Evolutionary conservation across 2,113 vertebrate species (phyloP).

Genomic region (Danio rerio): DNA sequence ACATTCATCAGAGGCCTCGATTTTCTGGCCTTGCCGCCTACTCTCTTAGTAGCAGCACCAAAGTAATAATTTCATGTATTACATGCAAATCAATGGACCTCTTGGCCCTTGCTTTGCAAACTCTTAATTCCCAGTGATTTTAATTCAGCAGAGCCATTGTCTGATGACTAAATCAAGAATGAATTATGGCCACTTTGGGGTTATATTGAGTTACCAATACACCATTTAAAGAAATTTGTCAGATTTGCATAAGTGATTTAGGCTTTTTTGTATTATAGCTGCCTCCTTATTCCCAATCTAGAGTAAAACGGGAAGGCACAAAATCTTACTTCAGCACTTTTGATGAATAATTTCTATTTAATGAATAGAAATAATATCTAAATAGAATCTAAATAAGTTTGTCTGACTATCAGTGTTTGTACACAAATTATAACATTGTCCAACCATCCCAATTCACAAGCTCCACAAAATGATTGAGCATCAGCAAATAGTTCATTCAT

Average conservation of each 20-base stretch:
- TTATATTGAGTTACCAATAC: background rate
- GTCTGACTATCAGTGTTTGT: too few relatives aligned
- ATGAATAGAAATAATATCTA: too few relatives aligned
- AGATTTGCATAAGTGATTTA: background rate
- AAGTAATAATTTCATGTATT: conserved; percentile 97
- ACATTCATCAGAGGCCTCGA: conserved; percentile 88
- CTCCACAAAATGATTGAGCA: too few relatives aligned
- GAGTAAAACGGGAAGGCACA: too few relatives aligned
- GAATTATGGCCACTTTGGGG: background rate
- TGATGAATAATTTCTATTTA: too few relatives aligned
- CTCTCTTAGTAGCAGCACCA: conserved; percentile 86
- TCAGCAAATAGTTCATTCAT: too few relatives aligned
- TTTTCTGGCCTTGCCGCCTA: conserved; percentile 86
- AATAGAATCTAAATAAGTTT: too few relatives aligned
- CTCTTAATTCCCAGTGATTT: conserved; percentile 76
- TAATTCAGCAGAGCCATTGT: conserved; percentile 65
- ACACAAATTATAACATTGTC: too few relatives aligned
- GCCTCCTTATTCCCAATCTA: conserved; percentile 51
- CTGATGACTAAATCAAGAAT: background rate
- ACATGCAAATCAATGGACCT: conserved; percentile 98
- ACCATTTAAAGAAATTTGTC: background rate
- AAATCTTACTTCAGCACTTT: too few relatives aligned
- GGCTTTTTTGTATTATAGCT: too few relatives aligned
- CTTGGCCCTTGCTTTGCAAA: conserved; percentile 76
- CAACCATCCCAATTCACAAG: too few relatives aligned